Conservation (phyloP, 2,888 invertebrate species). For the Drosophila dives region DNA sequence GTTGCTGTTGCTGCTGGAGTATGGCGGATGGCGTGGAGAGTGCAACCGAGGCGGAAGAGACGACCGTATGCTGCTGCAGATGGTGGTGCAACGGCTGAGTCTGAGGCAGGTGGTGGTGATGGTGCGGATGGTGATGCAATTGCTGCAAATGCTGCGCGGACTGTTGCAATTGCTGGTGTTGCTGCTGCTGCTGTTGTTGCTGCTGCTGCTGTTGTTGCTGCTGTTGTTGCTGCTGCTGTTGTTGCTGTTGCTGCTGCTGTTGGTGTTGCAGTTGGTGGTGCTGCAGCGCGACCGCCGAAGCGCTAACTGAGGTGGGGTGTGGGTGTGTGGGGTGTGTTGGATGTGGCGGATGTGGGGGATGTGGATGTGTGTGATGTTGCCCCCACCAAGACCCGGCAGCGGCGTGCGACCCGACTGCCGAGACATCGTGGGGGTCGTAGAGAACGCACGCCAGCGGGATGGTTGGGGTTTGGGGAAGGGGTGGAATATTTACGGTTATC, state of each 20-base stretch:
- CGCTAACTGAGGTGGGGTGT: slow-evolving; percentile 82
- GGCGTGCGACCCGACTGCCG: slow-evolving; percentile 86
- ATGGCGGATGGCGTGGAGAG: slow-evolving; percentile 69
- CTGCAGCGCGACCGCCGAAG: slow-evolving; percentile 67
- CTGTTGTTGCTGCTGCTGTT: slow-evolving; percentile 79
- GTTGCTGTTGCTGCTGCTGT: slow-evolving; percentile 71
- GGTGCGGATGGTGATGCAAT: slow-evolving; percentile 85
- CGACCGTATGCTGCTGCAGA: slow-evolving; percentile 67
- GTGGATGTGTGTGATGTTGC: slow-evolving; percentile 84
- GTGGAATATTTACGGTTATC: slow-evolving; percentile 86
- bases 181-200: slow-evolving; percentile 75
- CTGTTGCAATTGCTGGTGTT: slow-evolving; percentile 84
- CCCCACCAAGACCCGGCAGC: slow-evolving; percentile 86
- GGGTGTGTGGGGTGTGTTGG: slow-evolving; percentile 75
- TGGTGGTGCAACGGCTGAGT: slow-evolving; percentile 84
- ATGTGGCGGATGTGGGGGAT: slow-evolving; percentile 49
- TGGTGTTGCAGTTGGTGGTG: slow-evolving; percentile 65
- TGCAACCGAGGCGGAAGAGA: slow-evolving; percentile 66
- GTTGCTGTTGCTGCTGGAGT: slow-evolving; percentile 67
- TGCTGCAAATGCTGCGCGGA: slow-evolving; percentile 85
- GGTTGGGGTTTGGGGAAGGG: slow-evolving; percentile 85
- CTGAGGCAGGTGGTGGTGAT: slow-evolving; percentile 85
- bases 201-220: slow-evolving; percentile 65
- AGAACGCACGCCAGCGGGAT: slow-evolving; percentile 86
- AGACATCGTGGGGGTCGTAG: slow-evolving; percentile 86